phyloP scores from a whole-genome alignment of 2,797 vertebrate genomes.

The Choloepus didactylus region DNA sequence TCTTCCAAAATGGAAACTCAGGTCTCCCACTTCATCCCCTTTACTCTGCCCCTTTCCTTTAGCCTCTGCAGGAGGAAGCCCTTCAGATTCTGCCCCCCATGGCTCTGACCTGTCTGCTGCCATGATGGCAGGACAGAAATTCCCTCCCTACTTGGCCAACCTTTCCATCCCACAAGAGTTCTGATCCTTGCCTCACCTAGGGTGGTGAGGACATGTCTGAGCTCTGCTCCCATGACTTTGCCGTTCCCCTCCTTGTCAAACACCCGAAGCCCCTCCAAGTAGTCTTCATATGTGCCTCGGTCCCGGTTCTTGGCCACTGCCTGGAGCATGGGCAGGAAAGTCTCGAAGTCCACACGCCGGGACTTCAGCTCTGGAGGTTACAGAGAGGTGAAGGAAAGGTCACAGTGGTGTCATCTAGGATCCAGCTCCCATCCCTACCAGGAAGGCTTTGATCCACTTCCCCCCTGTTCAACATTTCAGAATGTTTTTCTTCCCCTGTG shows the following conservation, averaged over 20 bases:
- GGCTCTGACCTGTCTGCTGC: background rate
- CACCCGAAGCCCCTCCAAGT: conserved; percentile 93
- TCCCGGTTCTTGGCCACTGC: conserved; percentile 94
- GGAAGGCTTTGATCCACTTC: background rate
- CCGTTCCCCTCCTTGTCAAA: conserved; percentile 96
- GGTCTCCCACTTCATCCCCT: background rate
- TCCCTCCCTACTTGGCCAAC: background rate
- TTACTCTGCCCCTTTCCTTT: background rate
- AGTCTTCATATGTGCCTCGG: conserved; percentile 93
- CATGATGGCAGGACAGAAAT: background rate
- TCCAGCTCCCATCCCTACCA: background rate
- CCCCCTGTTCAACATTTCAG: background rate
- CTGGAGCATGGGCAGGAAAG: conserved; percentile 95
- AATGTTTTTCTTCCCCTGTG: background rate
- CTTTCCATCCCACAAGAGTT: background rate
- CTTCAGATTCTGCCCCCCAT: background rate
- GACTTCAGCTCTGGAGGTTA: conserved; percentile 91
- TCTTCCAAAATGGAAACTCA: background rate
- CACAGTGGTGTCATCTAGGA: background rate
- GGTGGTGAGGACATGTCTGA: conserved; percentile 94
- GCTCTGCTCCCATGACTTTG: conserved; percentile 94
- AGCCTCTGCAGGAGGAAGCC: background rate
- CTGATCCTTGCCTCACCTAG: conserved; percentile 88
- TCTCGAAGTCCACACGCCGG: conserved; percentile 93
- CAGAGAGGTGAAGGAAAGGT: background rate